Evolutionary conservation across 2,797 vertebrate genomes (phyloP).

Genomic region (Avahi laniger): DNA sequence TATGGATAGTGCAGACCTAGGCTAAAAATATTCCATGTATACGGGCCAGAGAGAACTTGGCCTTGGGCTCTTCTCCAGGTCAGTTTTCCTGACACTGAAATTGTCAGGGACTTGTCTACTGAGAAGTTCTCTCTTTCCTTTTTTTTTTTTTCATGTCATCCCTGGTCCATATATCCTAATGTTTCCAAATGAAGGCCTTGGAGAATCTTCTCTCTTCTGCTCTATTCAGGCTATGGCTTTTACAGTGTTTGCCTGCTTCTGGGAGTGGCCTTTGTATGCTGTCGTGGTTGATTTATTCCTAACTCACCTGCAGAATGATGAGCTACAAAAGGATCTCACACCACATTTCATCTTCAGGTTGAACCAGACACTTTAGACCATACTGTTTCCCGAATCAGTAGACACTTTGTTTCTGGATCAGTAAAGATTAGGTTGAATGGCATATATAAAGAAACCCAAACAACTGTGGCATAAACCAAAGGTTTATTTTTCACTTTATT

Average conservation of each 20-base stretch:
- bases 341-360: not conserved
- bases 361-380: not conserved
- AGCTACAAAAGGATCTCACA: not conserved
- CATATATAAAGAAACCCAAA: not conserved
- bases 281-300: not conserved
- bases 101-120: not conserved
- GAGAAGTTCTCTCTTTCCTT: not conserved
- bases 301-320: not conserved
- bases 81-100: not conserved
- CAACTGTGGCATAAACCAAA: not conserved
- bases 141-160: not conserved
- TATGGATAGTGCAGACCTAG: not conserved
- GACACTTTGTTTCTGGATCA: not conserved
- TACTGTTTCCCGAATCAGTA: not conserved
- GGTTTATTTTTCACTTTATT: not conserved
- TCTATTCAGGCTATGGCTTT: not conserved
- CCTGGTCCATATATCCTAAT: rapidly evolving
- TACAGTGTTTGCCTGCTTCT: not conserved
- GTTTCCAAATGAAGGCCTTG: not conserved
- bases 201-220: not conserved
- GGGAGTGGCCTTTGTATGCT: not conserved
- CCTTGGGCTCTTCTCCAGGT: not conserved
- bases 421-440: not conserved
- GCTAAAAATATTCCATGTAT: not conserved
- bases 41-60: not conserved